Evolutionary conservation across 2,113 vertebrate genomes (phyloP).

Genomic region (Agelaius tricolor): DNA sequence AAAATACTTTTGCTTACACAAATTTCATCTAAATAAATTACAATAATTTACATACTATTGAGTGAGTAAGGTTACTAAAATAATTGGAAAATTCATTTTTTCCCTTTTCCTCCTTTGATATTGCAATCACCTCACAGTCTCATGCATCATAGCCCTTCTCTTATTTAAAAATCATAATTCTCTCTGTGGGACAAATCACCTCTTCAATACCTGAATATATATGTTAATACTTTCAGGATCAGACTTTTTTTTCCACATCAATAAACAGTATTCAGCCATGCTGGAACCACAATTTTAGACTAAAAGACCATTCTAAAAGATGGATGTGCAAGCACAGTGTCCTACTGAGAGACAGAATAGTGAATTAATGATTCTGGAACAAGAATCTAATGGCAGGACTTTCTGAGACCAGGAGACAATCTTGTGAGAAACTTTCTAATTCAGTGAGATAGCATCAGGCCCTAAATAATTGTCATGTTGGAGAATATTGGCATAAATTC

Average conservation of each 20-base stretch:
- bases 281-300: neutral
- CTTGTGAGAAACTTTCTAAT: neutral
- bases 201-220: neutral
- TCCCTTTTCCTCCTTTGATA: neutral
- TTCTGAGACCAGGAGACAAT: neutral
- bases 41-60: neutral
- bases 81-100: neutral
- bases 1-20: neutral
- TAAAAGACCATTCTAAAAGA: neutral
- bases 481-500: neutral
- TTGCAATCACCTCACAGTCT: neutral
- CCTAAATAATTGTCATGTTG: neutral
- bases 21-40: neutral
- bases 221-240: neutral
- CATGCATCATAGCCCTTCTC: neutral
- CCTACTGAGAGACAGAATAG: neutral
- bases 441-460: neutral
- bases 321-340: neutral
- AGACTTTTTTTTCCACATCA: neutral
- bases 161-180: conserved; percentile 8
- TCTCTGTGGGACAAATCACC: neutral
- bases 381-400: neutral
- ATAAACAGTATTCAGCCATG: neutral
- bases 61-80: neutral
- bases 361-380: neutral